A percentile compares a stretch with the other conserved stretches of the same genome.
phyloP scores from a whole-genome alignment of 2,888 invertebrate genomes.

The Melanostoma scalare region DNA sequence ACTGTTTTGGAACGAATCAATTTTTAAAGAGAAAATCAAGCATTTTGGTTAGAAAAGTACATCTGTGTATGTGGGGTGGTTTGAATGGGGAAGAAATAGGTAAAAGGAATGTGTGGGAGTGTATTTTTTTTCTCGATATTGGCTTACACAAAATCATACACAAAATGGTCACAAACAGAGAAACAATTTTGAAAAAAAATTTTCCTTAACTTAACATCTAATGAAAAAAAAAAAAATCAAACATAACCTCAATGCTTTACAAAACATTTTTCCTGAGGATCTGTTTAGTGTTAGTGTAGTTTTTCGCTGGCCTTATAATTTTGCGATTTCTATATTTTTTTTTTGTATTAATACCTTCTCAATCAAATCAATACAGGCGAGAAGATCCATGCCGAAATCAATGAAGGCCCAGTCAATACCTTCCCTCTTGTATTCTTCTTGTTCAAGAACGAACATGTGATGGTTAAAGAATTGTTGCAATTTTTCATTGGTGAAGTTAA shows the following conservation, averaged over 20 bases:
- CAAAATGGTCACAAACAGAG: constrained; percentile 33
- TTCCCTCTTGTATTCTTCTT: constrained; percentile 99
- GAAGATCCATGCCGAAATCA: constrained; percentile 99
- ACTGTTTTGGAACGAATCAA: constrained; percentile 84
- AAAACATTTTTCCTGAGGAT: constrained; percentile 44
- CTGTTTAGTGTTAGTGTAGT: constrained; percentile 27
- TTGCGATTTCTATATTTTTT: not conserved
- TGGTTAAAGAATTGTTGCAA: constrained; percentile 99
- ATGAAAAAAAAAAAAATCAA: not conserved
- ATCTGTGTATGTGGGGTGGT: constrained; percentile 5
- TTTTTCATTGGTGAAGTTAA: constrained; percentile 99
- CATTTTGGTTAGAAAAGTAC: constrained; percentile 29
- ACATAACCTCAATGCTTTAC: constrained; percentile 39
- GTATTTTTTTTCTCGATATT: constrained; percentile 4
- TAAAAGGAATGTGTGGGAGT: constrained; percentile 16
- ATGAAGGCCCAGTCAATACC: constrained; percentile 99
- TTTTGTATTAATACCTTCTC: constrained; percentile 91
- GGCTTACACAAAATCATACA: constrained; percentile 66
- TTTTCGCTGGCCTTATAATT: not conserved
- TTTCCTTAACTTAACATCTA: not conserved
- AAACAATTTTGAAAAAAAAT: constrained; percentile 5
- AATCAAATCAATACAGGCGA: constrained; percentile 98
- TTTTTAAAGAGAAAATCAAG: constrained; percentile 38
- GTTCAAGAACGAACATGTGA: constrained; percentile 99
- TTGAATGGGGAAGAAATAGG: not conserved